phyloP scores from a whole-genome alignment of 2,113 vertebrate genomes.

The Paradoxurus hermaphroditus region DNA sequence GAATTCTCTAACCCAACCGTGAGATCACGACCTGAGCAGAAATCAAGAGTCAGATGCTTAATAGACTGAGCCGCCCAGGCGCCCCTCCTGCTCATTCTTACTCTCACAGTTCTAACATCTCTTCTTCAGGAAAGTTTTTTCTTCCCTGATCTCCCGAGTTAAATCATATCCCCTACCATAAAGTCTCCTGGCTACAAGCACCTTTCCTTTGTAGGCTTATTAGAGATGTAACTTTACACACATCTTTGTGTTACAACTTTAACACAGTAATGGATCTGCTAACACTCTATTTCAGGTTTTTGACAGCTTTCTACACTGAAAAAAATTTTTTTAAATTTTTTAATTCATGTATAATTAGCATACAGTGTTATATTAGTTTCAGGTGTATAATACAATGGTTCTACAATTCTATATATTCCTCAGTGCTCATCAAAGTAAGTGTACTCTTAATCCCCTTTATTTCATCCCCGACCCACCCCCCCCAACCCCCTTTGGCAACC shows the following conservation, averaged over 20 bases:
- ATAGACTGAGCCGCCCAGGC: too few species aligned
- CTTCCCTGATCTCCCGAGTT: background rate
- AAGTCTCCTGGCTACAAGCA: background rate
- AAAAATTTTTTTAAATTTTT: background rate
- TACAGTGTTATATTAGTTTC: background rate
- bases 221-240: background rate
- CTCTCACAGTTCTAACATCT: background rate
- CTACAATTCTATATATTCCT: background rate
- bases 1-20: too few species aligned
- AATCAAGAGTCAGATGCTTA: too few species aligned
- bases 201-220: background rate
- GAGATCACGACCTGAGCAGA: too few species aligned
- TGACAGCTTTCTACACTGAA: background rate
- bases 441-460: background rate
- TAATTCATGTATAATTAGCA: background rate
- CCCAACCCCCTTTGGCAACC: background rate
- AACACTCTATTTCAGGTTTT: constrained; percentile 9
- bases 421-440: background rate
- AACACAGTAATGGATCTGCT: background rate
- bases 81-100: background rate
- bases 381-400: background rate
- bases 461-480: background rate
- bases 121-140: background rate
- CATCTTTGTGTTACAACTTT: too few species aligned
- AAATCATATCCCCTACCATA: background rate